A percentile compares a stretch with the other conserved stretches of the same genome.
phyloP scores from a whole-genome alignment of 64 coral and sea anemone genomes.

The Actinia equina region DNA sequence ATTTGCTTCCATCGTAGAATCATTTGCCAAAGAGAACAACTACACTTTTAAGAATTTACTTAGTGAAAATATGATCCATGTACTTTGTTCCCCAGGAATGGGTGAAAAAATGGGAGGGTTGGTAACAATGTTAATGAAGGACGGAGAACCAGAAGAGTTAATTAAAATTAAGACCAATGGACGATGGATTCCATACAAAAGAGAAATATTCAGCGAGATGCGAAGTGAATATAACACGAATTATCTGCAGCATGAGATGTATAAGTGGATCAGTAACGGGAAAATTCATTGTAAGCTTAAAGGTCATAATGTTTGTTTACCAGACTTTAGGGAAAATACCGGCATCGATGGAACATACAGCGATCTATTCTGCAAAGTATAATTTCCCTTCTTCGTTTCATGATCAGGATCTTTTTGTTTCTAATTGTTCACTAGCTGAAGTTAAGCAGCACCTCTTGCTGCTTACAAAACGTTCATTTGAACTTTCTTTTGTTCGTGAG shows the following conservation, averaged over 20 bases:
- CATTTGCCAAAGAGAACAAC: neutral
- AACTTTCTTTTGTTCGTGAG: too few species aligned
- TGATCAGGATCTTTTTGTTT: too few species aligned
- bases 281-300: neutral
- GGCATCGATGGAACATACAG: neutral
- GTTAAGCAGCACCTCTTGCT: too few species aligned
- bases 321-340: constrained; percentile 16
- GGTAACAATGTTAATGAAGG: neutral
- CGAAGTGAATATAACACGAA: constrained; percentile 5
- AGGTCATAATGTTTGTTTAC: constrained; percentile 41
- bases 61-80: neutral
- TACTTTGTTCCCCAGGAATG: neutral
- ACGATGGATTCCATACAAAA: constrained; percentile 28
- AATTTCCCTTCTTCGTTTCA: neutral
- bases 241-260: constrained; percentile 14
- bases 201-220: neutral
- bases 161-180: constrained; percentile 37
- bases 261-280: too few species aligned
- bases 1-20: neutral
- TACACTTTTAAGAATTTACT: neutral
- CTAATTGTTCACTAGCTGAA: too few species aligned
- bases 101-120: neutral
- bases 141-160: neutral
- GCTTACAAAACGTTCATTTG: too few species aligned
- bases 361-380: neutral